Evolutionary conservation across 2,888 invertebrate genomes (phyloP), one percentile per base, ranked within the genome.

Genomic region (Suillia variegata): DNA sequence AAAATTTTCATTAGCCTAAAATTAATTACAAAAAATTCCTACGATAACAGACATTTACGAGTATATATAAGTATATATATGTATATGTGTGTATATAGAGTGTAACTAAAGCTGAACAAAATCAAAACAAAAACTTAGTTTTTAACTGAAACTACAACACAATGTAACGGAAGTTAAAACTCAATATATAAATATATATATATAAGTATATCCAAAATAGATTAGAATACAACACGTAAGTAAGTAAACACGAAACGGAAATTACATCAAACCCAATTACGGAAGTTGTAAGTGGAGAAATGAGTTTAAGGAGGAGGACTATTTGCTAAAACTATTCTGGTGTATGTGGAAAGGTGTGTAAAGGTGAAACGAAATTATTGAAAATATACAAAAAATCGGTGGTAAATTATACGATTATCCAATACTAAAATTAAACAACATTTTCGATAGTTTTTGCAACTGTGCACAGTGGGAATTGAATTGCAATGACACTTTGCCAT

Each of bases 231-330:
- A 21, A 26, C 13, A 38, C 22, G 48, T 33, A 56, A n/a, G n/a
- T n/a, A n/a, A n/a, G n/a, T n/a, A n/a, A n/a, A 56, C 48, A 50
- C 56, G n/a, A 56, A 50, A 55, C 38, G 38, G 45, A 54, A 55
- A 31, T 34, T 24, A 49, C 38, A 34, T 24, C 13, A 10, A 13
- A 38, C 6, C 38, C 38, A 38, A 38, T 38, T 38, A 38, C 38
- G 38, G 38, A 38, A 10, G 38, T n/a, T 38, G 38, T n/a, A 38
- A 4, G 38, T 38, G 38, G 26, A 26, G n/a, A 38, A 13, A 38
- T 38, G 38, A 38, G 15, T n/a, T n/a, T n/a, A n/a, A 38, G 38
- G n/a, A 38, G 15, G 26, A 6, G 10, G 26, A 26, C 26, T 26
- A 26, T 26, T 26, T 26, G n/a, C 26, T 26, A 26, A 26, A 26